phyloP scores from a whole-genome alignment of 2,113 vertebrate genomes.

The Rattus rattus region DNA sequence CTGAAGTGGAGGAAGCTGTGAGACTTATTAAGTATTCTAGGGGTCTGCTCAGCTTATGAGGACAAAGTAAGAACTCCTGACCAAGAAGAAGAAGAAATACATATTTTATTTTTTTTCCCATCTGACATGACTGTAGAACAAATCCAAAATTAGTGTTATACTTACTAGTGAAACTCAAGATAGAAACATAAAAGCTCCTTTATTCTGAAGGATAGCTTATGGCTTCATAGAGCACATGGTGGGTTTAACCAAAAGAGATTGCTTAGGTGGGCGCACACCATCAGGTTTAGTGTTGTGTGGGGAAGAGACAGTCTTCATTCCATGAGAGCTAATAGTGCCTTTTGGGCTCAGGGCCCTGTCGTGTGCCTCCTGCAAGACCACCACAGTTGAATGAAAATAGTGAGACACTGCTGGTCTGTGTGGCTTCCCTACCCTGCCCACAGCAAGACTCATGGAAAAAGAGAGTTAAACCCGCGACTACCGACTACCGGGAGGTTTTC shows the following conservation, averaged over 20 bases:
- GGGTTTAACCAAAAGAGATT: background rate
- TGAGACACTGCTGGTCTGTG: background rate
- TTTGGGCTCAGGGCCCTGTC: background rate
- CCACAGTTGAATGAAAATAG: background rate
- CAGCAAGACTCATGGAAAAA: background rate
- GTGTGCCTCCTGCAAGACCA: background rate
- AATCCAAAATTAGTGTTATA: slow-evolving; percentile 60
- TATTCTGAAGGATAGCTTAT: background rate
- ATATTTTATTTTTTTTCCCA: slow-evolving; percentile 64
- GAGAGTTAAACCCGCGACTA: background rate
- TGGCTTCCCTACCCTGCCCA: background rate
- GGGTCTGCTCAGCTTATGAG: background rate
- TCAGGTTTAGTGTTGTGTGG: background rate
- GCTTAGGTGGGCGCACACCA: background rate
- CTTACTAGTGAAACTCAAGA: background rate
- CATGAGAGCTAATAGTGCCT: no score
- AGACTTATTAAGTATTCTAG: background rate
- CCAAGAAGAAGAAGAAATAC: slow-evolving; percentile 70
- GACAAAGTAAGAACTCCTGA: background rate
- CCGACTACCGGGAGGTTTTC: background rate
- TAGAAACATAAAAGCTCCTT: accelerated
- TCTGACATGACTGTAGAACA: slow-evolving; percentile 67
- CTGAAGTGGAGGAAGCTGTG: background rate
- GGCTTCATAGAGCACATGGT: background rate
- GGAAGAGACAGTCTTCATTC: background rate